Evolutionary conservation across 2,888 invertebrate genomes (phyloP).

Genomic region (Artemia sinica): DNA sequence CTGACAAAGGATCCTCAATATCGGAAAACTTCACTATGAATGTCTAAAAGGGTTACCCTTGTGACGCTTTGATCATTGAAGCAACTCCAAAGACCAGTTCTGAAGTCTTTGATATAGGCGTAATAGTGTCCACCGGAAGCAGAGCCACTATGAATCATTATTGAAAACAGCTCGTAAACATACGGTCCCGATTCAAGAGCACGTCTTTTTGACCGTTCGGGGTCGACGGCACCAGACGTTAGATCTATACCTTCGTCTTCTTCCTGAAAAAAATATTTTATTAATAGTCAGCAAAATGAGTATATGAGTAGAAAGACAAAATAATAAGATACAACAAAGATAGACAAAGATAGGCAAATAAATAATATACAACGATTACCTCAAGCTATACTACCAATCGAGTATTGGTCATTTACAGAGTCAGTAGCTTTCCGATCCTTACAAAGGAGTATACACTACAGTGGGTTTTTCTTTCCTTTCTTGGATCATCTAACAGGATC

Average conservation of each 20-base stretch:
- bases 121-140: slow-evolving; percentile 81
- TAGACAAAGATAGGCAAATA: no score
- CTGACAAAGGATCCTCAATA: no score
- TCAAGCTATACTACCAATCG: no score
- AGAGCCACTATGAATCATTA: slow-evolving; percentile 80
- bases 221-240: slow-evolving; percentile 24
- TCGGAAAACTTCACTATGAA: no score
- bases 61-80: slow-evolving; percentile 72
- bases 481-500: no score
- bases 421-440: no score
- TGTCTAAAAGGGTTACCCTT: slow-evolving; percentile 37
- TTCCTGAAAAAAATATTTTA: slow-evolving; percentile 32
- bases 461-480: no score
- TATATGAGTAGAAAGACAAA: no score
- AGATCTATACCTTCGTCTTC: slow-evolving; percentile 44
- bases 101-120: slow-evolving; percentile 68
- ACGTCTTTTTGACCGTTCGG: slow-evolving; percentile 29
- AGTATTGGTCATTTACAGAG: no score
- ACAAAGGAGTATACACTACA: no score
- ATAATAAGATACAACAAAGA: no score
- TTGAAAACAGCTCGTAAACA: slow-evolving; percentile 67
- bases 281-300: not conserved
- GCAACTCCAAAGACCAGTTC: slow-evolving; percentile 49
- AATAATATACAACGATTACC: no score
- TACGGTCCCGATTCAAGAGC: slow-evolving; percentile 42